These are phyloP conservation scores for Simalia tracyae DNA, from an alignment of 2,797 vertebrate genomes.

Conservation along the genomic window DNA sequence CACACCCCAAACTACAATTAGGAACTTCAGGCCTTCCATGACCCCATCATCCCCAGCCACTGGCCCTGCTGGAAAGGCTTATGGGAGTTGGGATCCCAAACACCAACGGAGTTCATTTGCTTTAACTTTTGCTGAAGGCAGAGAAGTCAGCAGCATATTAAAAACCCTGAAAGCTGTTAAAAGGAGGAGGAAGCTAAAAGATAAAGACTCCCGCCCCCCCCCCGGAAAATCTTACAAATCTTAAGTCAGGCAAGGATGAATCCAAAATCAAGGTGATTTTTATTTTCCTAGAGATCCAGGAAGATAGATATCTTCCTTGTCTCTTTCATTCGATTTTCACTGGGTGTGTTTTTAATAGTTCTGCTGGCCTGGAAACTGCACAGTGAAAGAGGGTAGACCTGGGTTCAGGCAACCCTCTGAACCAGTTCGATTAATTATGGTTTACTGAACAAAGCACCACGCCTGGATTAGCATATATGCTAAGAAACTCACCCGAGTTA, in stretches of 20 bases:
- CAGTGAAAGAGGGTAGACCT: not conserved
- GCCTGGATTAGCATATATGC: not conserved
- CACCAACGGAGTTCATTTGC: not conserved
- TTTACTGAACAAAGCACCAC: not conserved
- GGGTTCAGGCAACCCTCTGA: not conserved
- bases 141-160: not conserved
- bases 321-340: not conserved
- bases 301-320: not conserved
- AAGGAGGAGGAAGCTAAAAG: not conserved
- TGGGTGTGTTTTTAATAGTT: not conserved
- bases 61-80: not conserved
- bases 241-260: not conserved
- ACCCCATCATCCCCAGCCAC: not conserved
- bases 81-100: not conserved
- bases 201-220: accelerated
- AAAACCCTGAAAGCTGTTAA: not conserved
- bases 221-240: not conserved
- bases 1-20: not conserved
- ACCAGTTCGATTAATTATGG: not conserved
- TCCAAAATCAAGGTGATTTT: not conserved
- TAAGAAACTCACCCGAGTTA: not conserved
- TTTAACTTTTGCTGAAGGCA: not conserved
- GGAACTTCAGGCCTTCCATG: not conserved
- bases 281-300: not conserved
- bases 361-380: not conserved